Conservation (phyloP, 2,888 invertebrate genomes). For the Eupsilia transversa region DNA sequence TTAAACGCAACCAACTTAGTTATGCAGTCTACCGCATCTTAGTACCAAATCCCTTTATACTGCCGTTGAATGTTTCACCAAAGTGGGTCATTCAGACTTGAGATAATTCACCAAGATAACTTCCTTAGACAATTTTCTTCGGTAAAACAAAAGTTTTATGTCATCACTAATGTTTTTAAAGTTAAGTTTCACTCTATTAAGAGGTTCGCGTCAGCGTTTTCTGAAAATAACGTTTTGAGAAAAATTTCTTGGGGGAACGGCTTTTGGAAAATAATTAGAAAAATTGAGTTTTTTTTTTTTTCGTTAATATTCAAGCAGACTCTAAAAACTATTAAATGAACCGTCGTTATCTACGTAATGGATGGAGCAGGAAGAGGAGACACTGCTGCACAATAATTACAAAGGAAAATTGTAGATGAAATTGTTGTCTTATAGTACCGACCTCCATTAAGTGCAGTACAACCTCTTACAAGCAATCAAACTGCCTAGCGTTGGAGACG, state of each 20-base stretch:
- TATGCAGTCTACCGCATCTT: constrained; percentile 53
- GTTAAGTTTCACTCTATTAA: constrained; percentile 57
- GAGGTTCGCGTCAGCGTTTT: constrained; percentile 49
- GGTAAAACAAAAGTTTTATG: constrained; percentile 67
- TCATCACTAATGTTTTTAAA: constrained; percentile 60
- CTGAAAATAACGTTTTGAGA: constrained; percentile 40
- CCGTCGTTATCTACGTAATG: not conserved
- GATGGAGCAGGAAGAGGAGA: not conserved
- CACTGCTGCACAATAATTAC: not conserved
- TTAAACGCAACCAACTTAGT: constrained; percentile 49
- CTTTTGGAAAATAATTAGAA: constrained; percentile 24
- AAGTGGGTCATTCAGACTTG: constrained; percentile 55
- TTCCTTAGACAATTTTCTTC: constrained; percentile 57
- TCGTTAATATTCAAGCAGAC: too few relatives aligned
- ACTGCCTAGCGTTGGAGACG: not conserved
- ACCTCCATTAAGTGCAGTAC: not conserved
- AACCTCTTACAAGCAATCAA: not conserved
- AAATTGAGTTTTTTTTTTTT: not conserved
- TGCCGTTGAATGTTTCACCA: constrained; percentile 44
- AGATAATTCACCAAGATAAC: constrained; percentile 52
- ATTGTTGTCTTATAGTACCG: not conserved
- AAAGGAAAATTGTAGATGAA: not conserved
- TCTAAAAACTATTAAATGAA: not conserved
- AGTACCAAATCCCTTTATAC: constrained; percentile 58
- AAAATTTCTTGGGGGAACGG: constrained; percentile 3